Evolutionary conservation across 1,140 invertebrate species (phyloP).

Genomic region (Penaeus indicus): DNA sequence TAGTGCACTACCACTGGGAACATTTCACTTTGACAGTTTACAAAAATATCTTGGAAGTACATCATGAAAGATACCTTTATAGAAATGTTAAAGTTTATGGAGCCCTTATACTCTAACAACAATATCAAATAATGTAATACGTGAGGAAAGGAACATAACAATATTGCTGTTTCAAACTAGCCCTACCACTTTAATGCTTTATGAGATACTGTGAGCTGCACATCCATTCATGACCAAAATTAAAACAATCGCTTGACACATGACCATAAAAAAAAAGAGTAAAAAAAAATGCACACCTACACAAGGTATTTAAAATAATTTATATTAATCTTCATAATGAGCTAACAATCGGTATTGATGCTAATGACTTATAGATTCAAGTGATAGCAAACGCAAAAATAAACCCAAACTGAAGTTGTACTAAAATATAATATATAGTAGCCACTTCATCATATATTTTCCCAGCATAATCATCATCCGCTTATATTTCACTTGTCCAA

Average conservation of each 20-base stretch:
- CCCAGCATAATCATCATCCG: no score
- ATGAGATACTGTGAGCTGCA: background rate
- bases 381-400: no score
- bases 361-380: no score
- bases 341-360: no score
- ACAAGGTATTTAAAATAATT: no score
- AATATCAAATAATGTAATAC: constrained; percentile 27
- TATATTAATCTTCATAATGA: no score
- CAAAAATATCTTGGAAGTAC: constrained; percentile 33
- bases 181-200: background rate
- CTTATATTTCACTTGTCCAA: background rate
- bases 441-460: no score
- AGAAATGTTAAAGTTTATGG: constrained; percentile 26
- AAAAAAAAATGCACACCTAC: background rate
- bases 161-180: background rate
- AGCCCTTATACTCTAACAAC: constrained; percentile 31
- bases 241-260: background rate
- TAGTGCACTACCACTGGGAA: background rate
- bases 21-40: constrained; percentile 2
- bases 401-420: no score
- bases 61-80: constrained; percentile 16
- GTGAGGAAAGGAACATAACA: constrained; percentile 11
- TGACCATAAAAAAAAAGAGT: background rate
- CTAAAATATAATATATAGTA: no score
- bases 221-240: constrained; percentile 1